Conservation (phyloP, 1,140 invertebrate species). For the Trialeurodes vaporariorum region DNA sequence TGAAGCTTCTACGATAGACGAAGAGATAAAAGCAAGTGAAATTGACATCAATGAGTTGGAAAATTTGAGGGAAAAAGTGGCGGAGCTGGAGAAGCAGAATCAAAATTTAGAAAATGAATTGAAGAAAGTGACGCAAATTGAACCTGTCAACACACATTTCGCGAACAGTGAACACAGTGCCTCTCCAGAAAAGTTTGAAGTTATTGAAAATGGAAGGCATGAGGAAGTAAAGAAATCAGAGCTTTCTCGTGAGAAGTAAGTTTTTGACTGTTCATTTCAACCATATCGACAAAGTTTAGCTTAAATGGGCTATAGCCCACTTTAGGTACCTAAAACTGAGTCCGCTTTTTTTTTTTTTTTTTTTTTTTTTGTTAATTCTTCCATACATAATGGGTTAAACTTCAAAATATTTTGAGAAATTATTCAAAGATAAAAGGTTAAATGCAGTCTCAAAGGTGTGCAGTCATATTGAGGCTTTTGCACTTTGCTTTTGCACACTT, state of each 20-base stretch:
- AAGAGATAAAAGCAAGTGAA: neutral
- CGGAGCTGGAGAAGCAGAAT: slow-evolving; percentile 41
- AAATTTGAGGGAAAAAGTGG: slow-evolving; percentile 38
- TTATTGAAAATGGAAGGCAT: slow-evolving; percentile 27
- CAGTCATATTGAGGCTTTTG: too few relatives aligned
- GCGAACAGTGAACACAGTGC: slow-evolving; percentile 20
- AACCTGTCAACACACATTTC: slow-evolving; percentile 4
- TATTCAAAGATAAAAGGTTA: too few relatives aligned
- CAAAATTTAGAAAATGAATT: slow-evolving; percentile 40
- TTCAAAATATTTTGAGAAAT: too few relatives aligned
- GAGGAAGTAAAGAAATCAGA: slow-evolving; percentile 21
- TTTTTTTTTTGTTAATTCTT: too few relatives aligned
- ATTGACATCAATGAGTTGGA: neutral
- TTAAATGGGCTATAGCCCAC: too few relatives aligned
- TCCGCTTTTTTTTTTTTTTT: too few relatives aligned
- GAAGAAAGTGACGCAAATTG: neutral
- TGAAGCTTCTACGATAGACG: neutral
- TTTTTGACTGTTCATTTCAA: too few relatives aligned
- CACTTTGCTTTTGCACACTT: too few relatives aligned
- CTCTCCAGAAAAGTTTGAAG: slow-evolving; percentile 34
- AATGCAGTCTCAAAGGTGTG: too few relatives aligned
- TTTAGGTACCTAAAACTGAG: too few relatives aligned
- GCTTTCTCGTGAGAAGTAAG: slow-evolving; percentile 24
- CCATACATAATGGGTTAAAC: too few relatives aligned
- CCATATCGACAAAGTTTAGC: too few relatives aligned